A percentile compares a stretch with the other conserved stretches of the same genome.
Conservation (phyloP, 2,797 vertebrate species). For the Acomys russatus region DNA sequence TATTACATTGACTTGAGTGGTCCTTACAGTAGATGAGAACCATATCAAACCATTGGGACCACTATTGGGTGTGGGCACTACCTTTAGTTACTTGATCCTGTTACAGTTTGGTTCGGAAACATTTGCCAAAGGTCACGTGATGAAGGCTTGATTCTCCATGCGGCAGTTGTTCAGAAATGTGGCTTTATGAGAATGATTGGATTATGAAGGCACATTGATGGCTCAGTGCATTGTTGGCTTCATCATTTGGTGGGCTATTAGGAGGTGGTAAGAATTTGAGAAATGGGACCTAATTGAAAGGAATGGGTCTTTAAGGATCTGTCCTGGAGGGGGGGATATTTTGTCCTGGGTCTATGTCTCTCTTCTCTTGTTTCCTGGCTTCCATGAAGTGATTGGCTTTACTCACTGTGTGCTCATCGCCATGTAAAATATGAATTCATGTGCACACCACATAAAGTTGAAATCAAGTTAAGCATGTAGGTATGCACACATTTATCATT, state of each 20-base stretch:
- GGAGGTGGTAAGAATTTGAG: neutral
- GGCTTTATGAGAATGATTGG: neutral
- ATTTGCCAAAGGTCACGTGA: neutral
- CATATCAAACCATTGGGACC: neutral
- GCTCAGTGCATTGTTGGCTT: neutral
- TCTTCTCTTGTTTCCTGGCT: neutral
- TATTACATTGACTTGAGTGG: neutral
- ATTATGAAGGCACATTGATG: neutral
- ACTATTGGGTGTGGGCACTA: too few species aligned
- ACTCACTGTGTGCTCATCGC: too few species aligned
- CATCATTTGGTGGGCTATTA: neutral
- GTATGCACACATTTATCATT: neutral
- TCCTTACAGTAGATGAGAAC: neutral
- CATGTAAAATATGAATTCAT: neutral
- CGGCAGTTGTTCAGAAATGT: neutral
- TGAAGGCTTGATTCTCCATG: neutral
- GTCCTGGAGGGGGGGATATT: neutral
- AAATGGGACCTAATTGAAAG: neutral
- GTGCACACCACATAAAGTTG: neutral
- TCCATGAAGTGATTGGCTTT: neutral
- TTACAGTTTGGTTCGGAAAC: neutral
- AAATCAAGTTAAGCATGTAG: neutral
- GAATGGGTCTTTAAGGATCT: neutral
- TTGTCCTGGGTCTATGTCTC: neutral
- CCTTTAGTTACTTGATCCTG: neutral